These are phyloP conservation scores for Oeneis ivallda DNA, from an alignment of 2,888 invertebrate genomes.

Conservation along the genomic window DNA sequence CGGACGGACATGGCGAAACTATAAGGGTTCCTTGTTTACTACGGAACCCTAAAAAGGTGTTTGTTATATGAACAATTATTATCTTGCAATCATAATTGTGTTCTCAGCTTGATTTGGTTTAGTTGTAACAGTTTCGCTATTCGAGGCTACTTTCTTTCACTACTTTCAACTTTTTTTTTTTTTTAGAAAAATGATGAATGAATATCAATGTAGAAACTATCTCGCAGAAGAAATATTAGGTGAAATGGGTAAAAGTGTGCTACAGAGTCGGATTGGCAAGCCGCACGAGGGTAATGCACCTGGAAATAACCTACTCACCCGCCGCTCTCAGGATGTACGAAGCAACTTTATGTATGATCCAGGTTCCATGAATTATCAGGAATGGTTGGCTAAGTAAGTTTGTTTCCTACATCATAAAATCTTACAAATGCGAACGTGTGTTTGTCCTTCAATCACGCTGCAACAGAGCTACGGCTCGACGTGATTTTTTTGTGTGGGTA, in stretches of 20 bases:
- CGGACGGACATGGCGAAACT: too few species aligned
- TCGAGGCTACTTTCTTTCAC: too few species aligned
- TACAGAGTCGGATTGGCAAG: constrained; percentile 64
- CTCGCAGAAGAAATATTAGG: constrained; percentile 87
- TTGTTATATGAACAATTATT: too few species aligned
- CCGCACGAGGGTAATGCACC: constrained; percentile 46
- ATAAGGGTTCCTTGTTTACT: too few species aligned
- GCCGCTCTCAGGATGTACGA: constrained; percentile 62
- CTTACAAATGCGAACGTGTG: too few species aligned
- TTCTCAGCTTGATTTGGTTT: too few species aligned
- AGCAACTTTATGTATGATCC: constrained; percentile 82
- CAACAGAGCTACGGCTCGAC: too few species aligned
- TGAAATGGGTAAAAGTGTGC: constrained; percentile 78
- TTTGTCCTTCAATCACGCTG: too few species aligned
- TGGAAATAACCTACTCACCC: constrained; percentile 42
- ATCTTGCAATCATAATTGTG: too few species aligned
- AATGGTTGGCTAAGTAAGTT: constrained; percentile 87
- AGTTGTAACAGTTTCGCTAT: too few species aligned
- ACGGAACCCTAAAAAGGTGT: too few species aligned
- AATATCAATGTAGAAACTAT: constrained; percentile 88
- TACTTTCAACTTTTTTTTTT: neutral
- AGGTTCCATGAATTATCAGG: constrained; percentile 87
- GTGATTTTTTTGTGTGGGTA: too few species aligned
- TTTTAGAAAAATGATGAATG: constrained; percentile 87
- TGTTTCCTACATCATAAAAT: constrained; percentile 2